Conservation (phyloP, 2,797 vertebrate genomes). For the Leuciscus waleckii region DNA sequence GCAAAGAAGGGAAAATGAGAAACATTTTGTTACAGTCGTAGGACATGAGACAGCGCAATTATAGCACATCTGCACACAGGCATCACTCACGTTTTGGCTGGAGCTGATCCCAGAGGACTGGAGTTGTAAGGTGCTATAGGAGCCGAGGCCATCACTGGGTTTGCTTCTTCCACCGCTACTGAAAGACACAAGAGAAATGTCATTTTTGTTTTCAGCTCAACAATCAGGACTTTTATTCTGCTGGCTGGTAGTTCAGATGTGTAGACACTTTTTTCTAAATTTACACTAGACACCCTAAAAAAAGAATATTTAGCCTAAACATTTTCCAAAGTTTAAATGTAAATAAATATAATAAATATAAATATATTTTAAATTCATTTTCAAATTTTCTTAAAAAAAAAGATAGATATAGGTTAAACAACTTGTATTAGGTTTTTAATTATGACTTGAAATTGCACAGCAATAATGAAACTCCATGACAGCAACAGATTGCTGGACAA, state of each 20-base stretch:
- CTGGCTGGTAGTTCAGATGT: background rate
- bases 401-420: no score
- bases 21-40: background rate
- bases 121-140: slow-evolving; percentile 76
- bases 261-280: background rate
- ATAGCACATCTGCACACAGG: background rate
- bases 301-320: background rate
- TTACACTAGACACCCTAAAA: background rate
- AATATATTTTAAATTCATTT: background rate
- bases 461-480: background rate
- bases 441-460: background rate
- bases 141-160: slow-evolving; percentile 77
- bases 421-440: no score
- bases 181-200: slow-evolving; percentile 15
- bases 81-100: slow-evolving; percentile 72
- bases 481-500: background rate
- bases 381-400: no score
- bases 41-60: slow-evolving; percentile 11
- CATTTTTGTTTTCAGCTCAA: slow-evolving; percentile 2
- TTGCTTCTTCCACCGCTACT: slow-evolving; percentile 70
- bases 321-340: background rate
- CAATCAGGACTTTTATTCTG: background rate
- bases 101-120: slow-evolving; percentile 74
- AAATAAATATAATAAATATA: background rate
- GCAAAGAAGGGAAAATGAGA: background rate